phyloP scores from a whole-genome alignment of 2,888 invertebrate species.

The Salticus scenicus region DNA sequence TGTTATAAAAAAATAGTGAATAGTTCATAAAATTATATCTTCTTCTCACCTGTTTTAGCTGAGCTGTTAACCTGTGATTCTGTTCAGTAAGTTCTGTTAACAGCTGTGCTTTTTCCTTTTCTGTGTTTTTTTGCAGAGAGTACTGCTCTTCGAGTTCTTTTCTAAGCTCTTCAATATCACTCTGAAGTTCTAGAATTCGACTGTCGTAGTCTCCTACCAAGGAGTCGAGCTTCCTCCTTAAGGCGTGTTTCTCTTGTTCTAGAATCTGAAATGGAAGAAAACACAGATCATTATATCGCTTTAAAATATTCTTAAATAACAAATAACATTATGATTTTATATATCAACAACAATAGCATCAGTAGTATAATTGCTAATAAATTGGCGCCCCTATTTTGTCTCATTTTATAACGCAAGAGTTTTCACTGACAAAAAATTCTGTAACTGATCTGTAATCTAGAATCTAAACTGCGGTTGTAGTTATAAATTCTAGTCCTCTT shows the following conservation, averaged over 20 bases:
- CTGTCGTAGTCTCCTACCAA: conserved; percentile 92
- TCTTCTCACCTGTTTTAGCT: conserved; percentile 86
- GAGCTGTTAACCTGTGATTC: conserved; percentile 88
- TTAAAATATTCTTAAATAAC: too few relatives aligned
- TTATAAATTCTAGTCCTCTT: too few relatives aligned
- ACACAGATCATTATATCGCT: background rate
- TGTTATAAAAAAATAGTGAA: too few relatives aligned
- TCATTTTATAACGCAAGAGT: too few relatives aligned
- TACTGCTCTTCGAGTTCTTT: conserved; percentile 82
- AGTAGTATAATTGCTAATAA: too few relatives aligned
- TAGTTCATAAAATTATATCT: too few relatives aligned
- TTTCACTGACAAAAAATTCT: too few relatives aligned
- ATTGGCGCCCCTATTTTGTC: too few relatives aligned
- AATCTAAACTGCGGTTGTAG: too few relatives aligned
- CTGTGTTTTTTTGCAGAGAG: conserved; percentile 73
- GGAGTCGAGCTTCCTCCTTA: conserved; percentile 88
- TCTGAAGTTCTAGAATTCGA: conserved; percentile 88
- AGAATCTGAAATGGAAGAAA: conserved; percentile 82
- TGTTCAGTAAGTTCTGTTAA: conserved; percentile 91
- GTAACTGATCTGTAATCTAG: too few relatives aligned
- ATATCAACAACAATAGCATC: too few relatives aligned
- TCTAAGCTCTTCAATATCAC: conserved; percentile 88
- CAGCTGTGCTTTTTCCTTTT: conserved; percentile 85
- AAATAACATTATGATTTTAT: too few relatives aligned
- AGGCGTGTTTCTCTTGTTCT: conserved; percentile 93